Conservation (phyloP, 1,140 invertebrate genomes). For the Sarcophaga bullata region DNA sequence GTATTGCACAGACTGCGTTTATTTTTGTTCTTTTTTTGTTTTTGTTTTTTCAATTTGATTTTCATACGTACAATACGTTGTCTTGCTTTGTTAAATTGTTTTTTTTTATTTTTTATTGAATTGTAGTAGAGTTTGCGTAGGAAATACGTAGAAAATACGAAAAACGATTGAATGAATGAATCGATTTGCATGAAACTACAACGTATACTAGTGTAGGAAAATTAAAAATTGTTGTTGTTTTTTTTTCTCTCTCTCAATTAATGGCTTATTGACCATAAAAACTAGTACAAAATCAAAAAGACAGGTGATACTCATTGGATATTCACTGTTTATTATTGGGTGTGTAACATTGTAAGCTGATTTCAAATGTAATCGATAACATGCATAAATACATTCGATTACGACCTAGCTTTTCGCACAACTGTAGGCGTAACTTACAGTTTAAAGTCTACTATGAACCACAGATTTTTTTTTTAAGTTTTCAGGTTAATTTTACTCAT, state of each 20-base stretch:
- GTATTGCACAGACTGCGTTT: no score
- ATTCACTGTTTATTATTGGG: no score
- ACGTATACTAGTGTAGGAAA: neutral
- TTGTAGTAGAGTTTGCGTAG: constrained; percentile 15
- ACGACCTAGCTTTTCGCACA: no score
- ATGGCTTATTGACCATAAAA: neutral
- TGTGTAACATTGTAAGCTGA: no score
- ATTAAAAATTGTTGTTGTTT: neutral
- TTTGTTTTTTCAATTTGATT: neutral
- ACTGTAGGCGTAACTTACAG: no score
- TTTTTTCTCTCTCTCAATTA: neutral
- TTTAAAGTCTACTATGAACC: no score
- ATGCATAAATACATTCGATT: no score
- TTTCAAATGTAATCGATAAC: no score
- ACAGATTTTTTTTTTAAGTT: no score
- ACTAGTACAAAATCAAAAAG: neutral
- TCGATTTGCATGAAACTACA: neutral
- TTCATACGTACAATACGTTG: neutral
- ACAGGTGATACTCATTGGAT: neutral
- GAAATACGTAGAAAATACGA: neutral
- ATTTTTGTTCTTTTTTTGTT: neutral
- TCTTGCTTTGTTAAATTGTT: neutral
- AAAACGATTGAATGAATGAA: neutral
- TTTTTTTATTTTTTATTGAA: neutral
- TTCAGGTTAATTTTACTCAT: no score